phyloP scores from a whole-genome alignment of 64 coral and sea anemone genomes.

The Anthopleura sola region DNA sequence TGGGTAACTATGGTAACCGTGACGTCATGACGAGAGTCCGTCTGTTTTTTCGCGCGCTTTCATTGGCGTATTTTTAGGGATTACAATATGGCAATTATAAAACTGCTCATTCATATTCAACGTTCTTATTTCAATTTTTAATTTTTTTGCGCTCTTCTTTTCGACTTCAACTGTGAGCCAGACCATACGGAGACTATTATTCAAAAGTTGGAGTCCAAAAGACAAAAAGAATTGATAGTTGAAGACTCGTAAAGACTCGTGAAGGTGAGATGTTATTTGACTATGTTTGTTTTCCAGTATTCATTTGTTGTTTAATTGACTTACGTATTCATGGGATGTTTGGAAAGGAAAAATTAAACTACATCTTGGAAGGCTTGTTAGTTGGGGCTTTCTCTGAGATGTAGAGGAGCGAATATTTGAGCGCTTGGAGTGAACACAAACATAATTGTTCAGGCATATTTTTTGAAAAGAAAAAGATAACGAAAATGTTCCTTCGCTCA shows the following conservation, averaged over 20 bases:
- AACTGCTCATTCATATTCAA: background rate
- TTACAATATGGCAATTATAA: slow-evolving; percentile 12
- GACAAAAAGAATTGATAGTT: background rate
- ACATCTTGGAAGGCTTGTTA: background rate
- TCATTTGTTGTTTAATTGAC: background rate
- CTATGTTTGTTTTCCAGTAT: background rate
- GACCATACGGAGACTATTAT: background rate
- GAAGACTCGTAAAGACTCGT: background rate
- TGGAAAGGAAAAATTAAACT: background rate
- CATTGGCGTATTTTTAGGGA: background rate
- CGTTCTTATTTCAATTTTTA: background rate
- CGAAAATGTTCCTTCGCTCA: too few species aligned
- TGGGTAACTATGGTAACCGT: background rate
- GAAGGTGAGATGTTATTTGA: background rate
- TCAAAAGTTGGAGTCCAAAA: background rate
- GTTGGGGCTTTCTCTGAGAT: background rate
- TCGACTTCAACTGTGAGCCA: background rate
- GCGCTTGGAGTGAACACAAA: too few species aligned
- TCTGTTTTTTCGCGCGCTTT: slow-evolving; percentile 31
- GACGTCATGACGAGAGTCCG: background rate
- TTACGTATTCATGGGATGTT: background rate
- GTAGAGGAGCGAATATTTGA: too few species aligned
- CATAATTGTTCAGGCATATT: too few species aligned
- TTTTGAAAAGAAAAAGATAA: too few species aligned
- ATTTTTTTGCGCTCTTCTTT: background rate